Evolutionary conservation across 2,113 vertebrate genomes (phyloP).

Genomic region (Anoura caudifer): DNA sequence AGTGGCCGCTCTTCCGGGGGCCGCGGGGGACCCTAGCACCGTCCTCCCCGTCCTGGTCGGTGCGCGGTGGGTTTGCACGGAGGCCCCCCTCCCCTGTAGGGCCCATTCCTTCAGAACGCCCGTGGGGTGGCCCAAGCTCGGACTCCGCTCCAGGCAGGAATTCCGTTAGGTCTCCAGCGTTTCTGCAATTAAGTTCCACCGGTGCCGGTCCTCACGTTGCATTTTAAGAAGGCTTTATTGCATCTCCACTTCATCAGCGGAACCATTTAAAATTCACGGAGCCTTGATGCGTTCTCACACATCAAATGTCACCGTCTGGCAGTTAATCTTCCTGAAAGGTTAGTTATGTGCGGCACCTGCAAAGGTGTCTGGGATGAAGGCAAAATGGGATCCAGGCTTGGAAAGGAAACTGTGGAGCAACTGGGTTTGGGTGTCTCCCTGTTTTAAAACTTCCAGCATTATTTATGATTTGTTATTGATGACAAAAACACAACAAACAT

Average conservation of each 20-base stretch:
- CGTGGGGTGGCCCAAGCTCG: not conserved
- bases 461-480: not conserved
- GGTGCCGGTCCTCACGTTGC: not conserved
- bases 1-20: not conserved
- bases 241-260: slow-evolving; percentile 45
- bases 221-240: not conserved
- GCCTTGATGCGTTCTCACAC: slow-evolving; percentile 56
- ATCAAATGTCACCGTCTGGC: slow-evolving; percentile 76
- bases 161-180: not conserved
- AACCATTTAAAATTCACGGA: slow-evolving; percentile 65
- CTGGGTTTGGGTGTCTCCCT: not conserved
- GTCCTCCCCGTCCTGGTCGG: not conserved
- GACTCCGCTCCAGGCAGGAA: not conserved
- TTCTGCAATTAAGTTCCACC: not conserved
- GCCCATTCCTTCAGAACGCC: not conserved
- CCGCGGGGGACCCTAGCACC: no score
- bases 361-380: slow-evolving; percentile 55
- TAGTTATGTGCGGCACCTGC: slow-evolving; percentile 66
- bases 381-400: slow-evolving; percentile 26
- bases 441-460: not conserved
- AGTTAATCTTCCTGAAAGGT: slow-evolving; percentile 74
- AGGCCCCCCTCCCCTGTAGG: no score
- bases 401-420: not conserved
- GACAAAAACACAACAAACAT: not conserved
- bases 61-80: not conserved